phyloP scores from a whole-genome alignment of 2,797 vertebrate species.

The Dendrocincla fuliginosa region DNA sequence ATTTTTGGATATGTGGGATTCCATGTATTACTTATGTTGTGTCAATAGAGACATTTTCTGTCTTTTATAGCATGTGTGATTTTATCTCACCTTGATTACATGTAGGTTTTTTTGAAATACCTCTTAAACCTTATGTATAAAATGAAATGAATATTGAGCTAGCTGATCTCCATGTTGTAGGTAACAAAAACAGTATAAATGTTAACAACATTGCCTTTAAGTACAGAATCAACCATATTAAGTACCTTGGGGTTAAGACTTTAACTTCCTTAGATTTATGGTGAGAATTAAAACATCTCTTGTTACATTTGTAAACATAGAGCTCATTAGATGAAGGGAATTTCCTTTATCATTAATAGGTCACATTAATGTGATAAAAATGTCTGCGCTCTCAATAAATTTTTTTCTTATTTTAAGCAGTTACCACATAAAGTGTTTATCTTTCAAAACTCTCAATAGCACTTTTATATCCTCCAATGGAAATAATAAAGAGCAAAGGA shows the following conservation, averaged over 20 bases:
- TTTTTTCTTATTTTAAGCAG: constrained; percentile 70
- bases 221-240: constrained; percentile 60
- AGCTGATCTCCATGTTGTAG: constrained; percentile 19
- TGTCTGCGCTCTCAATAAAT: constrained; percentile 47
- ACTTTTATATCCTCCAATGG: constrained; percentile 74
- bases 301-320: constrained; percentile 69
- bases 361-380: constrained; percentile 73
- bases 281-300: constrained; percentile 62
- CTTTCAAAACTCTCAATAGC: constrained; percentile 70
- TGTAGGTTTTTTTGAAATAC: background rate
- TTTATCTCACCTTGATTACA: background rate
- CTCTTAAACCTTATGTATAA: constrained; percentile 4
- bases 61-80: background rate
- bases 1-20: background rate
- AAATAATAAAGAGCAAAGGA: constrained; percentile 74
- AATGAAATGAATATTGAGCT: constrained; percentile 55
- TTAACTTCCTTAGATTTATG: constrained; percentile 72
- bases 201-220: constrained; percentile 47
- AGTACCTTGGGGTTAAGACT: constrained; percentile 67
- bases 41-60: background rate
- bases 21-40: background rate
- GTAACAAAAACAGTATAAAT: constrained; percentile 58
- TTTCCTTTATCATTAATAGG: constrained; percentile 77
- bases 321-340: constrained; percentile 73
- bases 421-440: constrained; percentile 73